Evolutionary conservation across 2,888 invertebrate genomes (phyloP), one percentile per base, ranked within the genome.

Genomic region (Stomorhina lunata): DNA sequence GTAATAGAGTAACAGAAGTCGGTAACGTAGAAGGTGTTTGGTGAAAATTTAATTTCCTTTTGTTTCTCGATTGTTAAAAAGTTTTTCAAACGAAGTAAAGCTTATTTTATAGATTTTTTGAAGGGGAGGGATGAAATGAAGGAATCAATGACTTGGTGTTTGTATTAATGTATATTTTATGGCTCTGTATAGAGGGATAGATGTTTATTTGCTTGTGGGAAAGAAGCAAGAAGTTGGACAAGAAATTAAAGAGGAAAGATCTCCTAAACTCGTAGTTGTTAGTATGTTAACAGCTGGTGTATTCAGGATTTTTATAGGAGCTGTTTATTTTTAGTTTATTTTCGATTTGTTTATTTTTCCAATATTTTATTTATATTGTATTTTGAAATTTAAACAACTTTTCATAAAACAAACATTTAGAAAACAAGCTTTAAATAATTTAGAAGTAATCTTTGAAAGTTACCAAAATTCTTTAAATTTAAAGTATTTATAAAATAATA

Each of bases 251-350:
- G 2, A 15, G 4, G 40, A 15, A n/a, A 40, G 15, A 17, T 59
- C 50, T 45, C n/a, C n/a, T n/a, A n/a, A n/a, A n/a, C n/a, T n/a
- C 5, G 34, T 32, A 45, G n/a, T 57, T 55, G 32, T 32, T 9
- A 6, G 69, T 57, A 22, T 69, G 77, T 69, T 61, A 6, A 50
- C 68, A 77, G 77, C 77, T 77, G 77, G 50, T 77, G 77, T 77
- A n/a, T n/a, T n/a, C n/a, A n/a, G n/a, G n/a, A n/a, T n/a, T 69
- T 12, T 61, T 61, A 4, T 68, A 48, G 48, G n/a, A 10, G 45
- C n/a, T n/a, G 15, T 20, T 59, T 12, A 15, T 17, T 15, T 68
- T 48, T 57, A 10, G 22, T 45, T 34, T 22, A 6, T 27, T n/a
- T n/a, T n/a, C n/a, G n/a, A n/a, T n/a, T 69, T 61, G 9, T 61